Conservation (phyloP, 2,888 invertebrate species). For the Auanema sp. region DNA sequence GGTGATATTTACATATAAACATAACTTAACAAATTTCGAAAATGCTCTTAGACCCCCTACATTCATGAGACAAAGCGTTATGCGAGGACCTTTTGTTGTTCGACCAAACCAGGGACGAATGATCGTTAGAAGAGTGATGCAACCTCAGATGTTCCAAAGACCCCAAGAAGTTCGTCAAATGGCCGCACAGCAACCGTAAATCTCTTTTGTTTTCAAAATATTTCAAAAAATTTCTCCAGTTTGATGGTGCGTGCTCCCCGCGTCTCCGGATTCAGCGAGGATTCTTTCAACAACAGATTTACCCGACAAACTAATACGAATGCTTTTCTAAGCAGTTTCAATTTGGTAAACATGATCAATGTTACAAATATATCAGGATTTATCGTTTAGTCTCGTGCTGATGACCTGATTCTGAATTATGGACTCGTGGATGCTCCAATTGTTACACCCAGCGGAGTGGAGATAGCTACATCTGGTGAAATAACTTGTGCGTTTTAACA, state of each 20-base stretch:
- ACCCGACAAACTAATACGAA: slow-evolving; percentile 27
- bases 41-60: too few relatives aligned
- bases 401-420: slow-evolving; percentile 57
- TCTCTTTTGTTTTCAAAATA: too few relatives aligned
- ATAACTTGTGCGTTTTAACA: slow-evolving; percentile 20
- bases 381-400: slow-evolving; percentile 46
- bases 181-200: neutral
- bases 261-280: neutral
- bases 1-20: too few relatives aligned
- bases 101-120: too few relatives aligned
- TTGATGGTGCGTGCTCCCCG: slow-evolving; percentile 8
- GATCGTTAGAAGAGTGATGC: too few relatives aligned
- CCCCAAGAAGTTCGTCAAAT: neutral
- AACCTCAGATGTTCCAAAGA: neutral
- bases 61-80: too few relatives aligned
- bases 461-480: slow-evolving; percentile 55
- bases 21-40: too few relatives aligned
- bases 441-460: slow-evolving; percentile 45
- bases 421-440: slow-evolving; percentile 42
- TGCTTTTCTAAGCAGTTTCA: slow-evolving; percentile 35
- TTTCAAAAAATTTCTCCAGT: too few relatives aligned
- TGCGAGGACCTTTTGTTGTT: too few relatives aligned
- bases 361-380: neutral
- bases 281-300: neutral
- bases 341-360: slow-evolving; percentile 31